Conservation (phyloP, 2,888 invertebrate species). For the Holacanthella duospinosa region DNA sequence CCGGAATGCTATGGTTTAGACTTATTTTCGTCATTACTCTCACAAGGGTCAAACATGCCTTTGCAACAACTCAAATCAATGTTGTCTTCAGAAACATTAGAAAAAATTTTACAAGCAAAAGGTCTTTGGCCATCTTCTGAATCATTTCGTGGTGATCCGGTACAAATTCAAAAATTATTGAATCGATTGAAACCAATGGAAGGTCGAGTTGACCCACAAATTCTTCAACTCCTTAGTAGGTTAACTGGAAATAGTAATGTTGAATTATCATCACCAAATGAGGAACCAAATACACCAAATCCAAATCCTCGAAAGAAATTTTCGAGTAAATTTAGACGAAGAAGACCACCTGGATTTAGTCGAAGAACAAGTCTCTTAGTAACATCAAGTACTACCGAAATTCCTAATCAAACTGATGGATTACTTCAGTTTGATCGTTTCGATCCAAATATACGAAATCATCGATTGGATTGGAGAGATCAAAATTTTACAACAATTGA, state of each 20-base stretch:
- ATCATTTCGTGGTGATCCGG: conserved; percentile 14
- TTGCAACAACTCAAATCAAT: conserved; percentile 17
- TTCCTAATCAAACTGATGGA: neutral
- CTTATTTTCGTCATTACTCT: conserved; percentile 11
- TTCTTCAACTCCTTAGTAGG: neutral
- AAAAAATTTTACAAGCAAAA: conserved; percentile 16
- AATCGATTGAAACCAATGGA: conserved; percentile 28
- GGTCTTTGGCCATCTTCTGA: conserved; percentile 9
- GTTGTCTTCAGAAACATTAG: conserved; percentile 18
- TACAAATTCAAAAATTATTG: conserved; percentile 23
- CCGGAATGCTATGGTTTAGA: conserved; percentile 13
- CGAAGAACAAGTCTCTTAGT: conserved; percentile 8
- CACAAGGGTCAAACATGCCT: neutral
- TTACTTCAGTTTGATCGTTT: conserved; percentile 21
- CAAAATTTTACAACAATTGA: conserved; percentile 36
- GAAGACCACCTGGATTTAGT: neutral
- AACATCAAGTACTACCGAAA: conserved; percentile 9
- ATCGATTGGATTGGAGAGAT: conserved; percentile 31
- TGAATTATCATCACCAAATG: neutral
- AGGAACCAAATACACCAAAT: neutral
- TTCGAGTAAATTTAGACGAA: conserved; percentile 28
- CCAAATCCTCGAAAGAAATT: conserved; percentile 19
- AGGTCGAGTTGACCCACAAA: conserved; percentile 28
- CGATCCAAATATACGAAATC: conserved; percentile 35
- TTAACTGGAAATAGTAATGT: neutral